These are phyloP conservation scores for Sclerurus mexicanus DNA, from an alignment of 2,113 vertebrate species.

Conservation along the genomic window DNA sequence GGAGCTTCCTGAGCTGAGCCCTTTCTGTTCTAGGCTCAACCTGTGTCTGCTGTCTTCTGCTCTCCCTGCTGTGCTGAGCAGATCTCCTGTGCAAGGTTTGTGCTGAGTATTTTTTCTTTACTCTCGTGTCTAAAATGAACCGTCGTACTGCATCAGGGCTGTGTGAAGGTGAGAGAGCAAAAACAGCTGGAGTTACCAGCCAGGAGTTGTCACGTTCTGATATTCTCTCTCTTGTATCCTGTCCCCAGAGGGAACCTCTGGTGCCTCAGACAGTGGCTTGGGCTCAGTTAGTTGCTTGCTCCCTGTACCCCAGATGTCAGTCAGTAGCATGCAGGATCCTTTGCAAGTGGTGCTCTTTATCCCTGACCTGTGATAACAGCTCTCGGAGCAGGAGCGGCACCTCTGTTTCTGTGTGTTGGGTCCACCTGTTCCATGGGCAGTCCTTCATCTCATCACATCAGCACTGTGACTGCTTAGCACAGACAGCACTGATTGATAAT, in stretches of 20 bases:
- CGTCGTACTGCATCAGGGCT: rapidly evolving
- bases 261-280: background rate
- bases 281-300: background rate
- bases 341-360: background rate
- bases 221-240: background rate
- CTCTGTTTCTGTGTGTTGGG: too few species aligned
- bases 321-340: background rate
- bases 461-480: background rate
- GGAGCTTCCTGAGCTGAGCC: background rate
- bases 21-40: background rate
- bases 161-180: background rate
- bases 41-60: background rate
- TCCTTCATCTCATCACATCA: background rate
- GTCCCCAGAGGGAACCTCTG: too few species aligned
- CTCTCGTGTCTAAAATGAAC: background rate
- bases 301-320: rapidly evolving
- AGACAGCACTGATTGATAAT: background rate
- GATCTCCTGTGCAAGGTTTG: background rate
- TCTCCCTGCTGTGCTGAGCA: background rate
- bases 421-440: background rate
- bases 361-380: rapidly evolving
- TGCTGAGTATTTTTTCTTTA: background rate
- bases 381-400: background rate
- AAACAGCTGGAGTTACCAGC: background rate
- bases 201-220: background rate